These are phyloP conservation scores for Spondyliosoma cantharus DNA, from an alignment of 2,797 vertebrate species.

Conservation along the genomic window DNA sequence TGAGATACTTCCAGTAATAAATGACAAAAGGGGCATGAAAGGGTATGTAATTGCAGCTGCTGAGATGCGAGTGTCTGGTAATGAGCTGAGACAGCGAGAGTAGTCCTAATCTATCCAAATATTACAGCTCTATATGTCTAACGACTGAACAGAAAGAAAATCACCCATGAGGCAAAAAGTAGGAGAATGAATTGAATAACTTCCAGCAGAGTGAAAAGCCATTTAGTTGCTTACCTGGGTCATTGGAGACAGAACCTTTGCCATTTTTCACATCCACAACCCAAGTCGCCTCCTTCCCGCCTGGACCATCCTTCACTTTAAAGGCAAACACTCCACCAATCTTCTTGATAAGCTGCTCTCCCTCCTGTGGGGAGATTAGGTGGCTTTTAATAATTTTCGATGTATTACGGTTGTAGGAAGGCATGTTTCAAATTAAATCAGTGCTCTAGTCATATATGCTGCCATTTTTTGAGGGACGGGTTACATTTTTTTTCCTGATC, in stretches of 20 bases:
- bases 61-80: neutral
- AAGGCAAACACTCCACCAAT: slow-evolving; percentile 94
- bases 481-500: too few species aligned
- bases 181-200: neutral
- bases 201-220: too few species aligned
- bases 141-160: neutral
- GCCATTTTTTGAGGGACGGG: too few species aligned
- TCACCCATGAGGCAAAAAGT: neutral
- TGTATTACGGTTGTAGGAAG: neutral
- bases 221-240: slow-evolving; percentile 85
- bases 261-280: slow-evolving; percentile 96
- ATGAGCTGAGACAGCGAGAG: neutral
- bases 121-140: neutral
- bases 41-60: neutral
- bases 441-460: neutral
- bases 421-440: neutral
- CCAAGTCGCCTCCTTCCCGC: slow-evolving; percentile 93
- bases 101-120: neutral
- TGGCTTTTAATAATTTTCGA: neutral
- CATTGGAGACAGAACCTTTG: slow-evolving; percentile 88
- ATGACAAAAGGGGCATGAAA: neutral
- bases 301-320: slow-evolving; percentile 93
- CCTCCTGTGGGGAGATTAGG: slow-evolving; percentile 84
- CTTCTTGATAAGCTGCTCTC: slow-evolving; percentile 92
- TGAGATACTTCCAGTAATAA: neutral